Evolutionary conservation across 2,113 vertebrate genomes (phyloP), one percentile per base, ranked within the genome.

Genomic region (Ibidorhyncha struthersii): DNA sequence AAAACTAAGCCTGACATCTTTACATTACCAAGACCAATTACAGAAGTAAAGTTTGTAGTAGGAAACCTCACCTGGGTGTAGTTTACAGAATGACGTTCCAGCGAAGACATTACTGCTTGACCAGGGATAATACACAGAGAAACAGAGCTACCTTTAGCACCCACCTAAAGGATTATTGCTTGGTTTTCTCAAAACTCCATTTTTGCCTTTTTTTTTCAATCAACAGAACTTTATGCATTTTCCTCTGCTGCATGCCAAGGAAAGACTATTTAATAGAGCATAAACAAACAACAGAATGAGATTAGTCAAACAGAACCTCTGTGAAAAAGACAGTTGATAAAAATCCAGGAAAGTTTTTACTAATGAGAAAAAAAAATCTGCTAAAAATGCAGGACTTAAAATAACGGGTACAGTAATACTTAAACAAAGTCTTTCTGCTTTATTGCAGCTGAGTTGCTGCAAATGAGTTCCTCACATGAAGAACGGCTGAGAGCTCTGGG

Each of bases 281-380:
- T 43, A 93, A 97, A 71, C 22, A 94, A 94, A 93, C 14, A 74
- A 69, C 72, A 69, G 36, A 93, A 69, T 86, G 30, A 91, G 45
- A 86, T 91, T 65, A 72, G 61, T 93, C 95, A 58, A 88, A 82
- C 16, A 92, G 66, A 96, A 82, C 23, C 56, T 65, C 49, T 77
- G 29, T 67, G 77, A 43, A 89, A 90, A 92, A 79, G 23, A 8
- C 47, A 93, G 65, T 65, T 89, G 45, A 82, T 82, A 76, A 94
- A 91, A 94, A 85, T 87, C 43, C 36, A 78, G 58, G 40, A 40
- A 86, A 59, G 8, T 36, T 36, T 22, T 85, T 82, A 86, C 56
- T 40, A 84, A 69, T 41, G 36, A 18, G 6, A 26, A 32, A 83
- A 94, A 55, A 94, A 55, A 56, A 27, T 12, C 43, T 58, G 32